phyloP scores from a whole-genome alignment of 64 coral and sea anemone species.

The Astreopora myriophthalma region DNA sequence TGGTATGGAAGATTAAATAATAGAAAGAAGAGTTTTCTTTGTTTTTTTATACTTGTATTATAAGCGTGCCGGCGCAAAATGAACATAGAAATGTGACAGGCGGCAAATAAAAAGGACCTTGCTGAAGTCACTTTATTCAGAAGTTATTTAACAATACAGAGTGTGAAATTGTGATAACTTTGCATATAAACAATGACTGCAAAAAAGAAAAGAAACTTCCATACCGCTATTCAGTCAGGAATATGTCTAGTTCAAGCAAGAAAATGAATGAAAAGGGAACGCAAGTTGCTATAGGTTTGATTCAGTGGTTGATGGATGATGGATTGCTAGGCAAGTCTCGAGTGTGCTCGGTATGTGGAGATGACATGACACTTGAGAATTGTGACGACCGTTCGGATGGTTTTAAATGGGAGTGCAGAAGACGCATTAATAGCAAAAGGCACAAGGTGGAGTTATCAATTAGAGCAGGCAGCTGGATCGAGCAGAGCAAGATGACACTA shows the following conservation, averaged over 20 bases:
- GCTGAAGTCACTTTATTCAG: not conserved
- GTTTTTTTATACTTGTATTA: not conserved
- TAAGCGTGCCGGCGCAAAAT: constrained; percentile 20
- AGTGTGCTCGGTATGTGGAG: not conserved
- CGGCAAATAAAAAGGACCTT: constrained; percentile 25
- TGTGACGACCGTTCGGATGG: constrained; percentile 25
- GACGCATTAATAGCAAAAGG: constrained; percentile 12
- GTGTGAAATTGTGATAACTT: constrained; percentile 46
- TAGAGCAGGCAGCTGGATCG: no score
- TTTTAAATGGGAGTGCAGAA: not conserved
- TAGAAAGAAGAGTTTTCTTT: constrained; percentile 46
- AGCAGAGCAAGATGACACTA: constrained; percentile 38
- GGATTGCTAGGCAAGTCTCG: not conserved
- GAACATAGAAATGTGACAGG: constrained; percentile 28
- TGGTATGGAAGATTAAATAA: constrained; percentile 47
- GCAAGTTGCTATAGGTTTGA: constrained; percentile 18
- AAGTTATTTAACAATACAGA: not conserved
- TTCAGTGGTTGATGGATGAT: constrained; percentile 9
- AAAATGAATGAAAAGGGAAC: constrained; percentile 15
- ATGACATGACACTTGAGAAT: not conserved
- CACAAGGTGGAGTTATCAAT: constrained; percentile 23
- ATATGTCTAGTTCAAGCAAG: not conserved
- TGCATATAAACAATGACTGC: constrained; percentile 40
- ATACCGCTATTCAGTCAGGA: constrained; percentile 2
- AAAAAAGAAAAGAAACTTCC: not conserved